These are phyloP conservation scores for Pelobates fuscus DNA, from an alignment of 2,113 vertebrate genomes.

Conservation along the genomic window DNA sequence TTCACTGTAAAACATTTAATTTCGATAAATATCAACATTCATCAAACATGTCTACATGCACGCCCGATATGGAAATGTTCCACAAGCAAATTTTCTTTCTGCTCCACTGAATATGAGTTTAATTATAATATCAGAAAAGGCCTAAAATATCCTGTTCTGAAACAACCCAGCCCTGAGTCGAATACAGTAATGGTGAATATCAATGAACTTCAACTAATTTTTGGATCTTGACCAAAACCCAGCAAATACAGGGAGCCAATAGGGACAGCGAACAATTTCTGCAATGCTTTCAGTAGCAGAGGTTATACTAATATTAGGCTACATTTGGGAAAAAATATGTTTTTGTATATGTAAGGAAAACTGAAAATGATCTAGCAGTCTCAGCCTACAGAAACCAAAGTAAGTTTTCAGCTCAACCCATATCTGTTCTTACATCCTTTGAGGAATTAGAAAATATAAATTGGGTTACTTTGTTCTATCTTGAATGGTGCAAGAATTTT, in stretches of 20 bases:
- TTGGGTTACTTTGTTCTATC: neutral
- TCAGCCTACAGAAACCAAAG: neutral
- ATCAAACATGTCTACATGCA: neutral
- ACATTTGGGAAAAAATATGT: neutral
- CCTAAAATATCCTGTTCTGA: neutral
- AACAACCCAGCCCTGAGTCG: neutral
- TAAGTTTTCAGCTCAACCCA: neutral
- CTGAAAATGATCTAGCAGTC: constrained; percentile 1
- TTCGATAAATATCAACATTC: neutral
- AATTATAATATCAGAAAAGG: neutral
- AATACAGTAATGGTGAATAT: neutral
- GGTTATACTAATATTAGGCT: constrained; percentile 4
- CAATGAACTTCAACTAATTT: neutral
- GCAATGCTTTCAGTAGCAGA: constrained; percentile 5
- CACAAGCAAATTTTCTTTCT: neutral
- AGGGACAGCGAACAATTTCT: neutral
- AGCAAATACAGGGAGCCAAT: neutral
- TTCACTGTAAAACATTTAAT: neutral
- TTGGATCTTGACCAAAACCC: neutral
- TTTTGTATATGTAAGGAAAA: neutral
- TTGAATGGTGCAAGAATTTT: neutral
- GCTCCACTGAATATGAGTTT: neutral
- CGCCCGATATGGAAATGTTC: neutral
- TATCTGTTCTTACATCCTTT: neutral
- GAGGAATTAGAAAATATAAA: neutral